A percentile compares a stretch with the other conserved stretches of the same genome.
These are phyloP conservation scores for Melangyna quadrimaculata DNA, from an alignment of 2,888 invertebrate genomes.

Conservation along the genomic window DNA sequence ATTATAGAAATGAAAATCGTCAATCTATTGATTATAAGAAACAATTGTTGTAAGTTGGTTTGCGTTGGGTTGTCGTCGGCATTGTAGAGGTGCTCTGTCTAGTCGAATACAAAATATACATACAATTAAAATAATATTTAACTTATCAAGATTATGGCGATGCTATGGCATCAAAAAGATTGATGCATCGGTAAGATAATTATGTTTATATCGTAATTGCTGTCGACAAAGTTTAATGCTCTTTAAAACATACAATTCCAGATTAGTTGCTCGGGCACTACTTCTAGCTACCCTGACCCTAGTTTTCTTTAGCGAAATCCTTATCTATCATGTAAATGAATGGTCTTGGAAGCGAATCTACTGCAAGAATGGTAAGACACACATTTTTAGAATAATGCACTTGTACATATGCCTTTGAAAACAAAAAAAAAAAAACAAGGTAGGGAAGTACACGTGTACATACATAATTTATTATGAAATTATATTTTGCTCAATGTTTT, in stretches of 20 bases:
- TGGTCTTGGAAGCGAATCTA: conserved; percentile 78
- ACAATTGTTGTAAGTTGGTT: neutral
- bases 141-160: conserved; percentile 19
- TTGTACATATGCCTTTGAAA: neutral
- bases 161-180: conserved; percentile 56
- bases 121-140: neutral
- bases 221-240: neutral
- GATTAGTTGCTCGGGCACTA: conserved; percentile 76
- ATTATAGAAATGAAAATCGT: conserved; percentile 54
- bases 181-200: conserved; percentile 59
- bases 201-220: too few relatives aligned
- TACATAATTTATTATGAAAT: conserved; percentile 25
- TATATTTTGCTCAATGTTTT: neutral
- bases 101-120: neutral
- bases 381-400: neutral
- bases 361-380: conserved; percentile 77
- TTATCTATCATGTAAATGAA: conserved; percentile 78
- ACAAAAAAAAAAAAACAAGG: neutral
- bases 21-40: conserved; percentile 51
- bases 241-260: conserved; percentile 66
- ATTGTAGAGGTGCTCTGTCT: neutral
- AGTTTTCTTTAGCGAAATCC: conserved; percentile 77
- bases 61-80: neutral
- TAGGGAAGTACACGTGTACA: too few relatives aligned
- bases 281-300: conserved; percentile 76